Base-by-base conservation (phyloP, 2,888 invertebrate genomes). In the Ctena decussata region DNA sequence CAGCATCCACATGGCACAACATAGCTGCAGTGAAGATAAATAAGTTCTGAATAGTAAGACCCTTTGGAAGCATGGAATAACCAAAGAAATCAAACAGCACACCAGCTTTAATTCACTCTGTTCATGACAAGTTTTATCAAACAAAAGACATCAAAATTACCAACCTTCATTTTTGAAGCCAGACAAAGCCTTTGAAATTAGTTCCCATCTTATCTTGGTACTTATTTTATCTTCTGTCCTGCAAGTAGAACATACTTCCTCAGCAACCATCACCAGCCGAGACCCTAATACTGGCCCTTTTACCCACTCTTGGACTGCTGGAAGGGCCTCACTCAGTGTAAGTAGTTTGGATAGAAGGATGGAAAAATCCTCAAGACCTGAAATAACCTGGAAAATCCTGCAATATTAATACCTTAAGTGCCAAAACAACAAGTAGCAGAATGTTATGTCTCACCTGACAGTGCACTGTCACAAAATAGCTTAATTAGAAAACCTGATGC, bases 271-370 rank as follows among this genome's bases (percentile, higher is more conserved):
- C 27, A 92, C 82, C 53, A 94, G 80, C 73, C 83, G 90, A 49
- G 90, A 82, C 11, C 92, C 93, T 69, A 94, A 91, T 30, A 81
- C 84, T 11, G 80, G 82, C 69, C 93, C 87, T 57, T 85, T 81
- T 70, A 94, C 72, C 93, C 94, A 94, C 11, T 83, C 65, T 8
- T 53, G 69, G 8, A 92, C 84, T 24, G 85, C 74, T 8, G 27
- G 32, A 39, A 78, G 75, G 12, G 75, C 60, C 11, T 37, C 32
- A 37, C 85, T 80, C 12, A 86, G 77, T 1, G 27, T 21, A 49
- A 92, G 81, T 41, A 90, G 77, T 57, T 90, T 90, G 41, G 83
- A 78, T 32, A 92, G 39, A 53, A 92, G 76, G 24, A 85, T 80
- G 49, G 87, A 86, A 70, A 92, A 91, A 8, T 86, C 77, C 12